A percentile compares a stretch with the other conserved stretches of the same genome.
phyloP scores from a whole-genome alignment of 2,888 invertebrate species.

The Ornithoptera priamus region DNA sequence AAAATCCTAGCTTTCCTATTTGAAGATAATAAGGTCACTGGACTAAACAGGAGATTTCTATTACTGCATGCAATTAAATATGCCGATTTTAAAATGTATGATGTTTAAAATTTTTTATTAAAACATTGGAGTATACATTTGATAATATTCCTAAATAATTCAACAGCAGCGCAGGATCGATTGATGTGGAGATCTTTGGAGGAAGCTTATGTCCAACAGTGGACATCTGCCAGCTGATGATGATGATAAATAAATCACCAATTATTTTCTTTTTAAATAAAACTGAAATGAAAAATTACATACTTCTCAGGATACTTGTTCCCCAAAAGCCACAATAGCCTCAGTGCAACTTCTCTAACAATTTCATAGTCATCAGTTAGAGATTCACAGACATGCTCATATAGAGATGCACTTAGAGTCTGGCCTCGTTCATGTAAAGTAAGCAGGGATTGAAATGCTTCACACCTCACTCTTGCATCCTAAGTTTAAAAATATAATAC shows the following conservation, averaged over 20 bases:
- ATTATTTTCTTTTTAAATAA: not conserved
- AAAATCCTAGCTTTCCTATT: too few relatives aligned
- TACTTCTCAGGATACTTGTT: conserved; percentile 93
- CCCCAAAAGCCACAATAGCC: conserved; percentile 91
- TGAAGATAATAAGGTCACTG: too few relatives aligned
- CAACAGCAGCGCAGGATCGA: too few relatives aligned
- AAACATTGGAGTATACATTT: too few relatives aligned
- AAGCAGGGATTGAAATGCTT: conserved; percentile 92
- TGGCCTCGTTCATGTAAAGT: conserved; percentile 91
- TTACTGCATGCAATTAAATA: too few relatives aligned
- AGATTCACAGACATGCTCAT: conserved; percentile 84
- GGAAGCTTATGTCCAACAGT: too few relatives aligned
- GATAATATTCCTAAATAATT: too few relatives aligned
- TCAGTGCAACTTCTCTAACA: conserved; percentile 91
- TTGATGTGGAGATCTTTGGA: too few relatives aligned
- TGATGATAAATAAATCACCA: not conserved
- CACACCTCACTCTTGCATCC: conserved; percentile 94
- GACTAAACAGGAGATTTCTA: too few relatives aligned
- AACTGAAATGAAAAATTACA: conserved; percentile 36
- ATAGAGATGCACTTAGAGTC: conserved; percentile 84
- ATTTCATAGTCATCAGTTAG: conserved; percentile 96
- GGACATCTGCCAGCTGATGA: too few relatives aligned
- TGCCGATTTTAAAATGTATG: too few relatives aligned
- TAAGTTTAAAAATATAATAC: conserved; percentile 52
- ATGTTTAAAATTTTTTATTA: too few relatives aligned